A percentile compares a stretch with the other conserved stretches of the same genome.
Evolutionary conservation across 2,888 invertebrate species (phyloP).

Genomic region (Ormyrus labotus): DNA sequence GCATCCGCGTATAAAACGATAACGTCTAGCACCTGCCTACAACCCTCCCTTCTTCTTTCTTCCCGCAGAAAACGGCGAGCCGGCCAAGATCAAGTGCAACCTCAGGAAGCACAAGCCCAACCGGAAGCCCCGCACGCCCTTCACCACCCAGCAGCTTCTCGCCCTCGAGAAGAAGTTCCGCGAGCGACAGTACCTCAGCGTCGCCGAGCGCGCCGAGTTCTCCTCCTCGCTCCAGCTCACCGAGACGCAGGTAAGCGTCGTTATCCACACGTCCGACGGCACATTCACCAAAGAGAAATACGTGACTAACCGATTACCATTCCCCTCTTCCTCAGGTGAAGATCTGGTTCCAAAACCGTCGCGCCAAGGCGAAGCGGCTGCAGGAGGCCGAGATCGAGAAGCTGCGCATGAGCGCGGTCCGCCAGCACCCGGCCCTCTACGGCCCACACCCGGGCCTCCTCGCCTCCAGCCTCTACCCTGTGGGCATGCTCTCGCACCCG

Average conservation of each 20-base stretch:
- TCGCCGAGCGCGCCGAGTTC: conserved; percentile 98
- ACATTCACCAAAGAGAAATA: no score
- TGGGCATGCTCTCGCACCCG: conserved; percentile 71
- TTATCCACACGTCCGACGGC: no score
- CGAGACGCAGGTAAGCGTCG: conserved; percentile 87
- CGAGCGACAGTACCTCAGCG: conserved; percentile 97
- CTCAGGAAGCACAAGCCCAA: conserved; percentile 98
- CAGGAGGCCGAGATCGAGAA: conserved; percentile 99
- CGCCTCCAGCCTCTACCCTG: conserved; percentile 68
- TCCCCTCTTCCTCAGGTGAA: conserved; percentile 80
- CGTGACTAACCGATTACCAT: no score
- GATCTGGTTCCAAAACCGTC: conserved; percentile 96
- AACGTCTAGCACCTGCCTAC: background rate
- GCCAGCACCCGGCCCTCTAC: conserved; percentile 73
- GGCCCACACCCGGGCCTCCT: conserved; percentile 70
- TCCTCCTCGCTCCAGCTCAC: conserved; percentile 94
- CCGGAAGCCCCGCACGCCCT: conserved; percentile 97
- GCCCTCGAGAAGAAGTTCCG: conserved; percentile 97
- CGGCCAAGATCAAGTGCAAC: conserved; percentile 92
- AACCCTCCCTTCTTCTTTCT: conserved; percentile 68
- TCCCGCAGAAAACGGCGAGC: conserved; percentile 83
- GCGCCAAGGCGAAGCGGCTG: conserved; percentile 96
- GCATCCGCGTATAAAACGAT: background rate
- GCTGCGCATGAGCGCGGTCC: conserved; percentile 86
- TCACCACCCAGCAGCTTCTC: conserved; percentile 97